These are phyloP conservation scores for Falco biarmicus DNA, from an alignment of 2,797 vertebrate species.

Conservation along the genomic window DNA sequence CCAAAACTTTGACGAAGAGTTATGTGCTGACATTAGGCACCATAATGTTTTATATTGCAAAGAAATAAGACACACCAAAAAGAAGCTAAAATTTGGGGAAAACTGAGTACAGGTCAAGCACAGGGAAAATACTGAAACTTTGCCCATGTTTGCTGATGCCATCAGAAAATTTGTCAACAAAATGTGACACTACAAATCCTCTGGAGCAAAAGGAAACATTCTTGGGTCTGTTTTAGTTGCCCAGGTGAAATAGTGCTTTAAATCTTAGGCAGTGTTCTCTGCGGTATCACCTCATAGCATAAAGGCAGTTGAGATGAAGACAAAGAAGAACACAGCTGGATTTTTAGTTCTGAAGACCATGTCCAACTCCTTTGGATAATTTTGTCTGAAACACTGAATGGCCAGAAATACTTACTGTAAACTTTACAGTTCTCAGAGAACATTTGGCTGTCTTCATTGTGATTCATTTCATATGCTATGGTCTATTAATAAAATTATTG, in stretches of 20 bases:
- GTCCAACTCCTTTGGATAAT: neutral
- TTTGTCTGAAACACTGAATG: neutral
- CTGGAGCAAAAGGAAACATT: neutral
- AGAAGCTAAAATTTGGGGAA: neutral
- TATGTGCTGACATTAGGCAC: neutral
- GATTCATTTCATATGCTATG: constrained; percentile 5
- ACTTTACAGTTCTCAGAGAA: neutral
- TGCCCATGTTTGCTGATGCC: neutral
- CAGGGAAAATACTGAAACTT: neutral
- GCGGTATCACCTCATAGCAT: neutral
- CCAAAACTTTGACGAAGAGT: neutral
- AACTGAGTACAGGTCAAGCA: neutral
- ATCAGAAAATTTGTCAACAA: neutral
- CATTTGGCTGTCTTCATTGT: neutral
- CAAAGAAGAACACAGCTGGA: neutral
- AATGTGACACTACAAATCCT: neutral
- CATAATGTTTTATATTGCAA: neutral
- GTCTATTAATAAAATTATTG: constrained; percentile 40
- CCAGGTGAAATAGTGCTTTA: neutral
- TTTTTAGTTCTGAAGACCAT: neutral
- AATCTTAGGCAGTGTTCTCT: neutral
- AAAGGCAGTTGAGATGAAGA: neutral
- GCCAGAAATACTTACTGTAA: neutral
- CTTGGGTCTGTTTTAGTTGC: neutral
- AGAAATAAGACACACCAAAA: neutral